phyloP scores from a whole-genome alignment of 2,888 invertebrate genomes.

The Perithous albicinctus region DNA sequence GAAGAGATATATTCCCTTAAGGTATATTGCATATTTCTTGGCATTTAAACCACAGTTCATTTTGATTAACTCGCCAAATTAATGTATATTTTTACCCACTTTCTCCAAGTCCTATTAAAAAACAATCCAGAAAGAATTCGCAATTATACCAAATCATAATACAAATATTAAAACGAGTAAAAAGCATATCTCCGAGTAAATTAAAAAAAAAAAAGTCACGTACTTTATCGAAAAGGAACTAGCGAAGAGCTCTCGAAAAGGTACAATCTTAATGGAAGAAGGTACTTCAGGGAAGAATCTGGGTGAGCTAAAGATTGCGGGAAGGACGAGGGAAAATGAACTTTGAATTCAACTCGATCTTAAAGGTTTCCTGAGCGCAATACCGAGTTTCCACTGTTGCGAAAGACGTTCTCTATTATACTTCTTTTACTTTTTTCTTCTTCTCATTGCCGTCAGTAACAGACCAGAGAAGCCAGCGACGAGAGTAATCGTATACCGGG shows the following conservation, averaged over 20 bases:
- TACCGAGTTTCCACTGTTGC: slow-evolving; percentile 39
- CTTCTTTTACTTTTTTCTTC: slow-evolving; percentile 8
- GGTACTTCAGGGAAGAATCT: slow-evolving; percentile 12
- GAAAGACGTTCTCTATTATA: slow-evolving; percentile 18
- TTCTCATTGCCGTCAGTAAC: slow-evolving; percentile 20
- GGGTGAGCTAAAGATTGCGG: background rate
- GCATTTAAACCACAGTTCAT: too few relatives aligned
- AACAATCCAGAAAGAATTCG: background rate
- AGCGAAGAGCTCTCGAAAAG: background rate
- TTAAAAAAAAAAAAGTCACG: background rate
- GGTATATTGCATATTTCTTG: too few relatives aligned
- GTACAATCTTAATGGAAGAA: slow-evolving; percentile 18
- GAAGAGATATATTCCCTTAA: too few relatives aligned
- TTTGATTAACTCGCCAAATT: too few relatives aligned
- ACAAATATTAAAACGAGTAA: background rate
- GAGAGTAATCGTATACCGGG: slow-evolving; percentile 20
- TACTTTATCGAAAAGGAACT: background rate
- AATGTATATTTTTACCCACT: too few relatives aligned
- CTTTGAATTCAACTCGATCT: slow-evolving; percentile 58
- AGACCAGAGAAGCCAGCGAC: background rate
- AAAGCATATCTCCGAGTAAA: background rate
- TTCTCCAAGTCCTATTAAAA: too few relatives aligned
- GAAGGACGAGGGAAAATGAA: slow-evolving; percentile 45
- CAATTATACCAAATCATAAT: background rate
- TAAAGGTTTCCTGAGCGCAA: slow-evolving; percentile 14